phyloP scores from a whole-genome alignment of 1,140 invertebrate species.

The Metaphire vulgaris region DNA sequence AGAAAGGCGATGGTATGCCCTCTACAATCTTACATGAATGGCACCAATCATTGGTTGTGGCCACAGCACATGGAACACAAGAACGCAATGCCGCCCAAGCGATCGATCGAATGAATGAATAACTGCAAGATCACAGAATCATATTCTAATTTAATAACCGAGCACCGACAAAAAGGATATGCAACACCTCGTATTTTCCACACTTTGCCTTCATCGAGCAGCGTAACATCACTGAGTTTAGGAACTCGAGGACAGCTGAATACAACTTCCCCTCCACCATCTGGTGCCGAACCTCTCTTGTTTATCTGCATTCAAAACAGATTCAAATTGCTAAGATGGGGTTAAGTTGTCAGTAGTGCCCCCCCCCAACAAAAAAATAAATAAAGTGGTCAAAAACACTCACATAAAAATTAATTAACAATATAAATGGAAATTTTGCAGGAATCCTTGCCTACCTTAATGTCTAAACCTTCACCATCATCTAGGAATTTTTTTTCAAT shows the following conservation, averaged over 20 bases:
- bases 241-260: conserved; percentile 78
- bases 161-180: conserved; percentile 44
- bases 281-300: conserved; percentile 73
- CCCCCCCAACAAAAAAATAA: neutral
- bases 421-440: neutral
- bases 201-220: conserved; percentile 75
- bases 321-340: no score
- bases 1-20: no score
- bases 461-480: conserved; percentile 76
- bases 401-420: neutral
- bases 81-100: no score
- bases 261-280: conserved; percentile 81
- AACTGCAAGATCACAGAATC: no score
- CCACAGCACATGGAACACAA: no score
- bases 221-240: conserved; percentile 60
- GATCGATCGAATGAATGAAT: no score
- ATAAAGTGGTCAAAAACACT: neutral
- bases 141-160: no score
- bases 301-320: conserved; percentile 49
- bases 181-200: conserved; percentile 85
- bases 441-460: conserved; percentile 62
- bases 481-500: conserved; percentile 68
- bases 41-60: no score
- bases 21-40: no score
- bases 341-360: neutral